Percentiles rank a stretch among this genome's conserved stretches.
Evolutionary conservation across 2,888 invertebrate species (phyloP).

Genomic region (Dicyrtomina minuta): DNA sequence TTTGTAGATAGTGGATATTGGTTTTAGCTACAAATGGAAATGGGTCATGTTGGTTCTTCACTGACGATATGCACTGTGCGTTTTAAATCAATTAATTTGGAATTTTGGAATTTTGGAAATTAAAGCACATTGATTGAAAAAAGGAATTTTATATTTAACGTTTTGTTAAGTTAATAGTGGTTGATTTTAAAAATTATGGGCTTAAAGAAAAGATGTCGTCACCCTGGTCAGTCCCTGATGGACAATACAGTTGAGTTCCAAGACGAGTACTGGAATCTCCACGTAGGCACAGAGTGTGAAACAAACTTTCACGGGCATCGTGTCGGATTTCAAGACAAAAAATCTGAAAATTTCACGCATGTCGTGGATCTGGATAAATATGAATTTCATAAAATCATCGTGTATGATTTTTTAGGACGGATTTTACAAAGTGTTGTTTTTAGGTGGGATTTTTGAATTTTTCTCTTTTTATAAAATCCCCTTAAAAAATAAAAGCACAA

Average conservation of each 20-base stretch:
- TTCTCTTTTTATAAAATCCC: neutral
- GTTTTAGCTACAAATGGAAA: no score
- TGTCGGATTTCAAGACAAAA: conserved; percentile 35
- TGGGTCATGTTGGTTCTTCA: no score
- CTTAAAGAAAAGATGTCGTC: no score
- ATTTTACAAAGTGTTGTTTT: conserved; percentile 48
- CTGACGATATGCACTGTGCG: no score
- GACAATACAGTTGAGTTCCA: conserved; percentile 26
- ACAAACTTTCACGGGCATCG: conserved; percentile 37
- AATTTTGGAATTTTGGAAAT: no score
- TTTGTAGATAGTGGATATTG: no score
- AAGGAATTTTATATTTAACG: no score
- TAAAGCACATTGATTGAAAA: no score
- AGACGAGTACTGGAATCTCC: conserved; percentile 35
- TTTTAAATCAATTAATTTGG: no score
- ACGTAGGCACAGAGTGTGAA: conserved; percentile 47
- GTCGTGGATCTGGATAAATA: conserved; percentile 48
- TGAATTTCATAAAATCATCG: conserved; percentile 51
- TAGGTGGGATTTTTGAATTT: no score
- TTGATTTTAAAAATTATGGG: no score
- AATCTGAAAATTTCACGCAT: conserved; percentile 43
- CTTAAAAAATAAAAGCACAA: neutral
- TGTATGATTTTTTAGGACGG: conserved; percentile 47
- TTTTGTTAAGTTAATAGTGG: no score
- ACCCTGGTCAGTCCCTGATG: neutral